Percentiles rank a stretch among this genome's conserved stretches.
phyloP scores from a whole-genome alignment of 2,113 vertebrate species.

The Corvus moneduloides region DNA sequence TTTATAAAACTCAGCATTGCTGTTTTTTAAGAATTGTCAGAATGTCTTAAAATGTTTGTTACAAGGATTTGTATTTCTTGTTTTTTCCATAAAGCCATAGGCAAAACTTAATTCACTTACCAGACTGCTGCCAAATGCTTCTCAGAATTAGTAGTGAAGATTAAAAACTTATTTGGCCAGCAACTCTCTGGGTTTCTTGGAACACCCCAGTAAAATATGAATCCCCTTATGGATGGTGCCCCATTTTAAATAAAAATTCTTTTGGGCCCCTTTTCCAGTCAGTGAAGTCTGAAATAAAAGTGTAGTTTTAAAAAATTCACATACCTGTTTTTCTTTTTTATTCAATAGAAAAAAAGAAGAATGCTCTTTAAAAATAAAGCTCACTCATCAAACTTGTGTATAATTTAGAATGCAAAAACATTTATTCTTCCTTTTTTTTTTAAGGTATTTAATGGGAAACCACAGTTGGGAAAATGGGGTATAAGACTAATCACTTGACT shows the following conservation, averaged over 20 bases:
- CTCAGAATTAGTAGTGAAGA: background rate
- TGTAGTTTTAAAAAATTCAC: background rate
- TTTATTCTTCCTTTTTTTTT: background rate
- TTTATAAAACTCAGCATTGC: background rate
- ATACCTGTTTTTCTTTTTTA: fast-evolving
- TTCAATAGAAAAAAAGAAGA: background rate
- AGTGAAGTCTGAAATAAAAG: background rate
- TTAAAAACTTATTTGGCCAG: background rate
- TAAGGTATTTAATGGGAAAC: background rate
- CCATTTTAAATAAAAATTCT: background rate
- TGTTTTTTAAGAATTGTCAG: background rate
- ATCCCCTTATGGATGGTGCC: background rate
- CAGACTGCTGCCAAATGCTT: background rate
- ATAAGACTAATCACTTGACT: background rate
- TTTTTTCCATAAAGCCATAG: background rate
- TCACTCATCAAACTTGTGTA: background rate
- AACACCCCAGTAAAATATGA: background rate
- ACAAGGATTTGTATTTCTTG: background rate
- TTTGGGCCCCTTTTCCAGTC: background rate
- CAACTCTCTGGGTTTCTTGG: background rate
- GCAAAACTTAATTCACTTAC: background rate
- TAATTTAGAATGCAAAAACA: background rate
- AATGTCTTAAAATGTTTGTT: background rate
- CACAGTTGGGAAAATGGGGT: background rate
- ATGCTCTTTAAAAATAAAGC: background rate